A percentile compares a stretch with the other conserved stretches of the same genome.
phyloP scores from a whole-genome alignment of 2,888 invertebrate species.

The Apodemia hepburni region DNA sequence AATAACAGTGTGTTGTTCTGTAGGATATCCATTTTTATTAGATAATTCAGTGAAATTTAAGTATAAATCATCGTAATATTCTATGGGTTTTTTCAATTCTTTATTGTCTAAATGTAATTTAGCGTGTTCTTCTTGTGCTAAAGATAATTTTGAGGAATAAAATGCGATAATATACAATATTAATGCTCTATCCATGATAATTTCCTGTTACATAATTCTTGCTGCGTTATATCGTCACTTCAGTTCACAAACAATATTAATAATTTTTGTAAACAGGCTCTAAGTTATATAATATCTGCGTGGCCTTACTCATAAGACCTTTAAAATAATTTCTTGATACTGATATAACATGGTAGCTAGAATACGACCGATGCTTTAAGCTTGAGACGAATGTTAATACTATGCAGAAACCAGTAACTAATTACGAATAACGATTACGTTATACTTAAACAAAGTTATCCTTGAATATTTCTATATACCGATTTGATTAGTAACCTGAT shows the following conservation, averaged over 20 bases:
- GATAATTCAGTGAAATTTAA: conserved; percentile 40
- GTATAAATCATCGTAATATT: conserved; percentile 49
- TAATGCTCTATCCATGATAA: neutral
- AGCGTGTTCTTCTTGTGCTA: conserved; percentile 44
- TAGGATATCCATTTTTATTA: conserved; percentile 36
- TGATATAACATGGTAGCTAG: neutral
- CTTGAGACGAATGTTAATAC: neutral
- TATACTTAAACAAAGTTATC: neutral
- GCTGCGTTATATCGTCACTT: neutral
- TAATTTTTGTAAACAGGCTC: conserved; percentile 16
- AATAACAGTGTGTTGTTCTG: conserved; percentile 37
- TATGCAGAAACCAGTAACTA: neutral
- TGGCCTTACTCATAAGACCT: conserved; percentile 61
- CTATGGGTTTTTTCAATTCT: no score
- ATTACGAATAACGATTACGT: neutral
- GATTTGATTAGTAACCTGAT: neutral
- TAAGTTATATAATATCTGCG: conserved; percentile 60
- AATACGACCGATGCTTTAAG: neutral
- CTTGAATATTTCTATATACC: neutral
- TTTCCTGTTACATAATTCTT: conserved; percentile 8
- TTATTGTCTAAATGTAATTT: conserved; percentile 41
- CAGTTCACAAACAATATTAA: neutral
- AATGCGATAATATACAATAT: neutral
- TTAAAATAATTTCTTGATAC: conserved; percentile 14
- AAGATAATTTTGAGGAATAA: conserved; percentile 44